A percentile compares a stretch with the other conserved stretches of the same genome.
Conservation (phyloP, 2,797 vertebrate species). For the Sebastes ruberrimus region DNA sequence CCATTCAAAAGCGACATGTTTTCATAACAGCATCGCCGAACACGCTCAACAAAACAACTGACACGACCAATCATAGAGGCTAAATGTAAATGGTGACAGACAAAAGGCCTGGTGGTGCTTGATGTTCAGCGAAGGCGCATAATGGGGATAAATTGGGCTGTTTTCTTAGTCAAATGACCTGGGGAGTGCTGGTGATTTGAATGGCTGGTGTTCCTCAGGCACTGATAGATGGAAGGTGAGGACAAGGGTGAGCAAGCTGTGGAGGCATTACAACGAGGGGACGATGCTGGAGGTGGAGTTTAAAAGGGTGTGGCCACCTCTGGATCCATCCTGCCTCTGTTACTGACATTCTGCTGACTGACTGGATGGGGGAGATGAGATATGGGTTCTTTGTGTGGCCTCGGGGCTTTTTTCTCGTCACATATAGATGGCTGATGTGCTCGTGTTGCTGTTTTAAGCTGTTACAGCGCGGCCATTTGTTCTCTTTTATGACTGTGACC, state of each 20-base stretch:
- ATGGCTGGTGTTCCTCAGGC: constrained; percentile 58
- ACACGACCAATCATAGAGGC: constrained; percentile 52
- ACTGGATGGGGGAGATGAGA: constrained; percentile 44
- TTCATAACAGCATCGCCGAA: constrained; percentile 34
- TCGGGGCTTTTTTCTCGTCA: constrained; percentile 41
- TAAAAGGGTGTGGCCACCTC: constrained; percentile 30
- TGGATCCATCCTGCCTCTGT: constrained; percentile 17
- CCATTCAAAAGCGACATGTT: constrained; percentile 50
- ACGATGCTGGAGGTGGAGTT: constrained; percentile 17
- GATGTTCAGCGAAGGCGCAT: constrained; percentile 49
- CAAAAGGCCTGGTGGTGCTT: constrained; percentile 54
- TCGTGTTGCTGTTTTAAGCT: constrained; percentile 60
- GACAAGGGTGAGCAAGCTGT: constrained; percentile 62
- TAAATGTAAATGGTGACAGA: constrained; percentile 58
- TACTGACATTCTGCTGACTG: constrained; percentile 57
- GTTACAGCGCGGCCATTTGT: constrained; percentile 48
- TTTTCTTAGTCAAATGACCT: constrained; percentile 72
- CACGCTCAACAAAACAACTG: constrained; percentile 39
- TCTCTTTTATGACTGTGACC: constrained; percentile 63
- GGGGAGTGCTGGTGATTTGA: constrained; percentile 57
- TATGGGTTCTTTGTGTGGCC: constrained; percentile 68
- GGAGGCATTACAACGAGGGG: constrained; percentile 34
- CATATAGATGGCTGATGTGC: constrained; percentile 47
- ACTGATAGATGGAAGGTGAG: constrained; percentile 73
- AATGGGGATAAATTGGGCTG: constrained; percentile 73